Evolutionary conservation across 2,113 vertebrate species (phyloP), one percentile per base, ranked within the genome.

Genomic region (Oncorhynchus mykiss): DNA sequence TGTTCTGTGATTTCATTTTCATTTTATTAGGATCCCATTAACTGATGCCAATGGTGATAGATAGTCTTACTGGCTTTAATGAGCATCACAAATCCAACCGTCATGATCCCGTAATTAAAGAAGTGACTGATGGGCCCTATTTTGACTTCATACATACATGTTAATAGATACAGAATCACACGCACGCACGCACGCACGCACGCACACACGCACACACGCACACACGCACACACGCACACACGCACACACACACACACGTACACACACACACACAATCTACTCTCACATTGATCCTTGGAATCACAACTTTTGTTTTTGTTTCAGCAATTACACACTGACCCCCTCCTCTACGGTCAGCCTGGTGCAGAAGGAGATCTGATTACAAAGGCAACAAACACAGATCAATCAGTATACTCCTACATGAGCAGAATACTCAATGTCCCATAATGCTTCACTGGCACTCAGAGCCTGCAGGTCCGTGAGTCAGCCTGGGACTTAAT

Each of bases 91-190:
- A 86, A 39, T 39, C 86, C 79, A 90, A 77, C 87, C 81, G 84
- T 88, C 85, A 90, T 90, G 90, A 89, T 91, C 90, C 88, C 89
- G 77, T 86, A 90, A 92, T 90, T 91, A 90, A 87, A 86, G 39
- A 9, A 9, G 39, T 39, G 7, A 39, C 8, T 39, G 39, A 39
- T 39, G 83, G 88, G 73, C 16, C 13, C 51, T 78, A 73, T 65
- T 79, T 83, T 91, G 78, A 39, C 39, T 39, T 39, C 39, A 39
- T 39, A 9, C 9, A 39, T 39, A 39, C 39, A 9, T 39, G 8
- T 39, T 39, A 84, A 79, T 87, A 66, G 73, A 84, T 80, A 87
- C 39, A 39, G 39, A 39, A 78, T 81, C 76, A 75, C 68, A 51
- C 31, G 25, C 39, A 49, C 20, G 24, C 45, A 70, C 18, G 2